phyloP scores from a whole-genome alignment of 2,113 vertebrate species.

The Entomyzon cyanotis region DNA sequence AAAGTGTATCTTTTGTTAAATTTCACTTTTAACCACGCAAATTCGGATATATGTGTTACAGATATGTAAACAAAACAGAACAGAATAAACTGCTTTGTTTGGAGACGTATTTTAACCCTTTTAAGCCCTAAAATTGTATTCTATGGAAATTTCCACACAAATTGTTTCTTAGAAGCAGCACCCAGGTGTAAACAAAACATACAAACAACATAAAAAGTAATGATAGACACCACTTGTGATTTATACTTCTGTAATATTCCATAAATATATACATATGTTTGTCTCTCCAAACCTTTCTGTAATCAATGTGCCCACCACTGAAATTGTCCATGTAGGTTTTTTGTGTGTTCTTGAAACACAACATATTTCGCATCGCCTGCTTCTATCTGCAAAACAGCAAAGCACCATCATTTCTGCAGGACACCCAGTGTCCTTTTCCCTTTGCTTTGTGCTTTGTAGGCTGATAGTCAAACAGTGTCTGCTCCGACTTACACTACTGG shows the following conservation, averaged over 20 bases:
- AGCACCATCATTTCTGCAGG: conserved; percentile 22
- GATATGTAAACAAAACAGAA: conserved; percentile 68
- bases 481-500: conserved; percentile 9
- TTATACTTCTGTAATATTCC: background rate
- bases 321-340: background rate
- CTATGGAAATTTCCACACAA: conserved; percentile 29
- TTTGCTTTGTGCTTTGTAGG: conserved; percentile 43
- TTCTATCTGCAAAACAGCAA: conserved; percentile 49
- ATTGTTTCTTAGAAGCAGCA: background rate
- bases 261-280: background rate
- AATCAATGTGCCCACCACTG: background rate
- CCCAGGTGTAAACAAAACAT: background rate
- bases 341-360: background rate
- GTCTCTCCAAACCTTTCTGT: background rate
- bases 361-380: background rate
- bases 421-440: conserved; percentile 34
- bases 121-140: conserved; percentile 63
- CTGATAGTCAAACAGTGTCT: conserved; percentile 52
- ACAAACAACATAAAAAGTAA: background rate
- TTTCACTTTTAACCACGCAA: conserved; percentile 64
- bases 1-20: conserved; percentile 69
- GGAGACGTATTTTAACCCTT: conserved; percentile 74
- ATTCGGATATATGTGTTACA: conserved; percentile 70
- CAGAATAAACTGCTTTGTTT: conserved; percentile 75
- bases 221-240: background rate